Evolutionary conservation across 2,797 vertebrate genomes (phyloP), one percentile per base, ranked within the genome.

Genomic region (Cetoscarus ocellatus): DNA sequence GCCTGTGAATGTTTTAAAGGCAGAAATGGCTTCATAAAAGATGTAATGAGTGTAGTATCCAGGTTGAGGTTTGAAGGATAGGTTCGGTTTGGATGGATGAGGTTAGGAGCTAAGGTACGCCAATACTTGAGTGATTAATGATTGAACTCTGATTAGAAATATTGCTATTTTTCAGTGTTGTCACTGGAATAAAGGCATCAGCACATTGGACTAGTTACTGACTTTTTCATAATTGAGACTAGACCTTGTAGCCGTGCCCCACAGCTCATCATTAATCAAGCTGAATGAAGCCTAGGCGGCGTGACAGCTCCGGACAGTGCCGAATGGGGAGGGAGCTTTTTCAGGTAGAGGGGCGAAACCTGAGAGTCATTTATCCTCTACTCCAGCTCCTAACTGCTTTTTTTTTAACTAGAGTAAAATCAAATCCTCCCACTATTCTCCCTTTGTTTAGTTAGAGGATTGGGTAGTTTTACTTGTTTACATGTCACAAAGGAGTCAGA

Each of bases 251-350:
- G 96, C 96, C 96, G 96, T 96, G 96, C 97, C 97, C 96, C 96
- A 96, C 95, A 97, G 97, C 97, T 96, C 94, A 96, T 94, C 97
- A 98, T 99, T 98, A 97, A 99, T 99, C 97, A 99, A 94, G 86
- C 90, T 91, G 95, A 95, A 95, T 96, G 95, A 97, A 96, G 96
- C 95, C 93, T 95, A 95, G 95, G 94, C 94, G 88, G 85, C 70
- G 92, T 96, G 97, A 97, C 96, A 97, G 96, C 95, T 95, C 65
- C 94, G 96, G 96, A 95, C 95, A 93, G 95, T 94, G 92, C 95
- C 95, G 95, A 95, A 96, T 89, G 94, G 94, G 94, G 93, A 96
- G 96, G 95, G 95, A 88, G 93, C 94, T 96, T 96, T 90, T 96
- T 94, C 95, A 97, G 96, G 95, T 97, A 96, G 92, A 85, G 85